Evolutionary conservation across 2,888 invertebrate genomes (phyloP).

Genomic region (Sinopyrophorus schimmeli): DNA sequence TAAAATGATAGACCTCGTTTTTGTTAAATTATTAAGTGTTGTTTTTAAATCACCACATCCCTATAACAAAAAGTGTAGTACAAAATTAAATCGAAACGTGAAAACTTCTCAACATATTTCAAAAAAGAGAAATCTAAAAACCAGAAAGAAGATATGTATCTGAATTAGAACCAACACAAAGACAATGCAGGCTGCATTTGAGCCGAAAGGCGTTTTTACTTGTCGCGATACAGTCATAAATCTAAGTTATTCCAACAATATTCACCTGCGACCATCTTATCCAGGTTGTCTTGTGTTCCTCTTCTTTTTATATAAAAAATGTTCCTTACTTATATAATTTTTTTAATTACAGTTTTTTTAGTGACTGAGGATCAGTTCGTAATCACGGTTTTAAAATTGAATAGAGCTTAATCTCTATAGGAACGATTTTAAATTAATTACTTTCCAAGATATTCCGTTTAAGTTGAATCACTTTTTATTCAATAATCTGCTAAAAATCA

Average conservation of each 20-base stretch:
- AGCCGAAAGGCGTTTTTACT: constrained; percentile 29
- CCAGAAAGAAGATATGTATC: constrained; percentile 33
- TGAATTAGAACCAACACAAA: constrained; percentile 36
- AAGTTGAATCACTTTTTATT: no score
- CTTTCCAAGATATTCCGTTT: no score
- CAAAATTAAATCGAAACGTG: constrained; percentile 20
- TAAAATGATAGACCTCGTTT: no score
- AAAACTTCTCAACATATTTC: constrained; percentile 22
- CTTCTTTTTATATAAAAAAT: no score
- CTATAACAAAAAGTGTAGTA: no score
- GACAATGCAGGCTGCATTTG: constrained; percentile 32
- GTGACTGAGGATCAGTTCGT: no score
- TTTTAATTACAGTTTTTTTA: not conserved
- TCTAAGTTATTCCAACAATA: constrained; percentile 40
- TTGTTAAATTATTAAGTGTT: no score
- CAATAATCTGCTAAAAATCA: no score
- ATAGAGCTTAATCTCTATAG: no score
- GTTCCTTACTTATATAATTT: not conserved
- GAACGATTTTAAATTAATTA: no score
- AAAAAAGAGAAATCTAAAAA: constrained; percentile 12
- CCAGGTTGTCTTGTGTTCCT: constrained; percentile 9
- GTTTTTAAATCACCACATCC: no score
- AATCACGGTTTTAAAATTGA: no score
- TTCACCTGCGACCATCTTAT: constrained; percentile 40
- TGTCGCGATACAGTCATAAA: constrained; percentile 40